Conservation (phyloP, 2,888 invertebrate genomes). For the Allacma fusca region DNA sequence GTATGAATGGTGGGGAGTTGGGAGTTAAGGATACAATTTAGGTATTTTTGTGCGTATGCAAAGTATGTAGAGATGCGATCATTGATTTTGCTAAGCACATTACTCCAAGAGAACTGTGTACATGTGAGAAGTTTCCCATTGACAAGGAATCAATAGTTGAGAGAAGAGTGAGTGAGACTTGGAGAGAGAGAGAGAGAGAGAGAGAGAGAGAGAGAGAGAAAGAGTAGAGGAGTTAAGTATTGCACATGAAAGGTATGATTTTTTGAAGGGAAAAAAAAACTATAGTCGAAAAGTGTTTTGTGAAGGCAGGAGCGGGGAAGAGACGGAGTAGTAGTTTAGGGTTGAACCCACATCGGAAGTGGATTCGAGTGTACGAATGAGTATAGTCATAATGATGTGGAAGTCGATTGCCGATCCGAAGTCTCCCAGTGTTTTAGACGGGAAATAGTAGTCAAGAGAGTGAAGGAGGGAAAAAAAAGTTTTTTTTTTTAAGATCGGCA, state of each 20-base stretch:
- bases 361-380: slow-evolving; percentile 41
- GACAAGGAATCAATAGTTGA: slow-evolving; percentile 18
- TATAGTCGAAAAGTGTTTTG: neutral
- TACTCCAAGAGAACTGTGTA: neutral
- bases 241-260: no score
- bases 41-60: no score
- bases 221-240: neutral
- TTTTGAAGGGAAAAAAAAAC: slow-evolving; percentile 18
- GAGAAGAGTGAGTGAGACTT: neutral
- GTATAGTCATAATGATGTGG: slow-evolving; percentile 51
- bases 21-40: no score
- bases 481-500: slow-evolving; percentile 7
- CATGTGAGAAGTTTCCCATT: slow-evolving; percentile 1
- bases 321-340: neutral
- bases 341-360: slow-evolving; percentile 46
- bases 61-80: neutral
- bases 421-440: slow-evolving; percentile 33
- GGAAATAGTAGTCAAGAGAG: slow-evolving; percentile 31
- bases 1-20: no score
- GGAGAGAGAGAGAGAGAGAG: neutral
- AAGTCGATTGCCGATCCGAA: slow-evolving; percentile 46
- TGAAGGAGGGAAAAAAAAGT: slow-evolving; percentile 27
- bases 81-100: neutral
- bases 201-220: neutral
- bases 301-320: neutral